Percentiles rank a stretch among this genome's conserved stretches.
phyloP scores from a whole-genome alignment of 2,888 invertebrate species.

The Lissonota sp. region DNA sequence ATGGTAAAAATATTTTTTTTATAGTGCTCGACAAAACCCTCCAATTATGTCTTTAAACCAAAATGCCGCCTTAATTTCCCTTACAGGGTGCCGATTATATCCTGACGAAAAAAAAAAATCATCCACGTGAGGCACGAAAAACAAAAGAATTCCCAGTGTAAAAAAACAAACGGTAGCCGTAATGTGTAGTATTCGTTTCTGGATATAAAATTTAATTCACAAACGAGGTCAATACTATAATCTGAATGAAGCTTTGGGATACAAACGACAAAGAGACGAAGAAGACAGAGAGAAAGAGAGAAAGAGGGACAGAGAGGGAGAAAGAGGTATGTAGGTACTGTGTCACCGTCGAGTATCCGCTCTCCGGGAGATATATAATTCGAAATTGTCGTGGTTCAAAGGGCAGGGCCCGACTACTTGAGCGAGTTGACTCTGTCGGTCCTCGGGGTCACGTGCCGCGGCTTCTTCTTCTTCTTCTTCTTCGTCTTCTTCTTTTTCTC shows the following conservation, averaged over 20 bases:
- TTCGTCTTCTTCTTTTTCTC: conserved; percentile 49
- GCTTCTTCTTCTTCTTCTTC: conserved; percentile 72
- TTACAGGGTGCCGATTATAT: no score
- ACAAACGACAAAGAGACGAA: conserved; percentile 12
- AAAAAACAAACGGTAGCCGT: not conserved
- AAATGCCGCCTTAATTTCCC: no score
- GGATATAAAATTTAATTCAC: conserved; percentile 39
- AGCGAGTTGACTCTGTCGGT: conserved; percentile 82
- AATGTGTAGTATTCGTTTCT: conserved; percentile 25
- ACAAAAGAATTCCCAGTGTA: not conserved
- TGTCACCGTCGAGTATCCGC: conserved; percentile 78
- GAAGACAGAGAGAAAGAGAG: not conserved
- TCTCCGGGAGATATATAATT: conserved; percentile 80
- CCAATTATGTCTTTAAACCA: no score
- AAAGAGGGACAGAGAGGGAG: conserved; percentile 17
- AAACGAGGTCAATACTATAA: conserved; percentile 62
- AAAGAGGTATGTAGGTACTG: conserved; percentile 52
- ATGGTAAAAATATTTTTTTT: not conserved
- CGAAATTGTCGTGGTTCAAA: conserved; percentile 82
- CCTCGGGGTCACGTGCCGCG: conserved; percentile 82
- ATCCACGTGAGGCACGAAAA: not conserved
- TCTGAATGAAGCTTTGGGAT: conserved; percentile 55
- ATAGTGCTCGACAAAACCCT: not conserved
- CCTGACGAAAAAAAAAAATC: not conserved
- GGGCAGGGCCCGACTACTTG: conserved; percentile 82